phyloP scores from a whole-genome alignment of 2,888 invertebrate species.

The Sphaerophoria rueppellii region DNA sequence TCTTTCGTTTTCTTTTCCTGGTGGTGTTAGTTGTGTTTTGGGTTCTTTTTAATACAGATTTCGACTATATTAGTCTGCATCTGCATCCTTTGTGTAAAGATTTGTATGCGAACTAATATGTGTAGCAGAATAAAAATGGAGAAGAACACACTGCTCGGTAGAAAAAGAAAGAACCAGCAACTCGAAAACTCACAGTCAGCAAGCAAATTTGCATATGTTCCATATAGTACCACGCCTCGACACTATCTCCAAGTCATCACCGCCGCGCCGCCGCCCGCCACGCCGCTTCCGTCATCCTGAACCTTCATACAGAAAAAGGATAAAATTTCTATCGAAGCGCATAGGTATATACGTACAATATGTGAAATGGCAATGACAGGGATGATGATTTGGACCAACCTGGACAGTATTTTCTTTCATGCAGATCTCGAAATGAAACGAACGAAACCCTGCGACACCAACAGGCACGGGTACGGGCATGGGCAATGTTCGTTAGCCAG shows the following conservation, averaged over 20 bases:
- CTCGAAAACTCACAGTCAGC: conserved; percentile 69
- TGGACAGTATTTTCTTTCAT: conserved; percentile 66
- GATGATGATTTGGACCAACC: conserved; percentile 71
- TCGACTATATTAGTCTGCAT: conserved; percentile 71
- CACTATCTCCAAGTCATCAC: conserved; percentile 41
- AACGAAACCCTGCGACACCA: conserved; percentile 5
- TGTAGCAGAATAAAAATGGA: conserved; percentile 68
- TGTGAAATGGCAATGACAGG: conserved; percentile 31
- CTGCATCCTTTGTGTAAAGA: conserved; percentile 67
- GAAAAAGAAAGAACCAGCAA: conserved; percentile 57
- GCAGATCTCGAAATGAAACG: conserved; percentile 53
- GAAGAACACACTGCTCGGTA: conserved; percentile 56
- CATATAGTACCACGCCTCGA: conserved; percentile 65
- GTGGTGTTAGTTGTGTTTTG: neutral
- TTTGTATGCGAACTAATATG: conserved; percentile 71
- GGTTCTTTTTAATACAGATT: conserved; percentile 47
- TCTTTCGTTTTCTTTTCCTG: neutral
- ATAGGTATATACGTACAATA: conserved; percentile 7
- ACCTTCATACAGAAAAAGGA: conserved; percentile 62
- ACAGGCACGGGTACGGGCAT: neutral
- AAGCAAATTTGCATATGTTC: conserved; percentile 73
- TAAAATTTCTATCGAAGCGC: conserved; percentile 71
- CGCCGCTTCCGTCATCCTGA: conserved; percentile 47
- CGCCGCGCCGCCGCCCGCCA: conserved; percentile 41
- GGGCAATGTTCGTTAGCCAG: conserved; percentile 59